Evolutionary conservation across 2,797 vertebrate species (phyloP), one percentile per base, ranked within the genome.

Genomic region (Urocyon cinereoargenteus): DNA sequence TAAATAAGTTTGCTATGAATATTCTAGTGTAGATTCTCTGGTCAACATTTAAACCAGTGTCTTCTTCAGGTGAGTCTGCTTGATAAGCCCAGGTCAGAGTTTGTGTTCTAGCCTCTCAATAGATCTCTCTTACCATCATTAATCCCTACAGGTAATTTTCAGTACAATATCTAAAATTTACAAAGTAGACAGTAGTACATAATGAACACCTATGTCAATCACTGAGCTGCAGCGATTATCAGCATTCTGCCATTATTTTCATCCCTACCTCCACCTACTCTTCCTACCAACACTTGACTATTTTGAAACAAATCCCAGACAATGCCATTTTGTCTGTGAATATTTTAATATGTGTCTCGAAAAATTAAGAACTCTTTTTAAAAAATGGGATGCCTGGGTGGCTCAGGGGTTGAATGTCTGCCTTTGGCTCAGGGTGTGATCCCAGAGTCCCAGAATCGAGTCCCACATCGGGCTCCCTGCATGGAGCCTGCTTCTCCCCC

Each of bases 301-400:
- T 87, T 96, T 97, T 91, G 53, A 96, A 86, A 72, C 64, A 96
- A 78, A 89, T 72, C 22, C 28, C 31, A 78, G 21, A 55, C 16
- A 45, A 6, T 66, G 40, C 51, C 86, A 78, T 86, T 95, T 95
- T 87, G 70, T 49, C 36, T 92, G 68, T 81, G 55, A 57, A 18
- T 61, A 92, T 85, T 94, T 83, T 21, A 90, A 3, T 82, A n/a
- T 9, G 3, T 82, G 72, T 59, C 49, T 82, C 57, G 49, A 55
- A 84, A 84, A 92, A 73, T 91, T 55, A 87, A 91, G 73, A 51
- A 68, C n/a, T 49, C 24, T 12, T 85, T 59, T 5, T 8, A 15
- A 53, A 64, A 75, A 66, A 85, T 45, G 40, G 40, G 40, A 45
- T 45, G 40, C 40, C 40, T 45, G 40, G 40, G 40, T 45, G 40